phyloP scores from a whole-genome alignment of 2,113 vertebrate genomes.

The Arvicanthis niloticus region DNA sequence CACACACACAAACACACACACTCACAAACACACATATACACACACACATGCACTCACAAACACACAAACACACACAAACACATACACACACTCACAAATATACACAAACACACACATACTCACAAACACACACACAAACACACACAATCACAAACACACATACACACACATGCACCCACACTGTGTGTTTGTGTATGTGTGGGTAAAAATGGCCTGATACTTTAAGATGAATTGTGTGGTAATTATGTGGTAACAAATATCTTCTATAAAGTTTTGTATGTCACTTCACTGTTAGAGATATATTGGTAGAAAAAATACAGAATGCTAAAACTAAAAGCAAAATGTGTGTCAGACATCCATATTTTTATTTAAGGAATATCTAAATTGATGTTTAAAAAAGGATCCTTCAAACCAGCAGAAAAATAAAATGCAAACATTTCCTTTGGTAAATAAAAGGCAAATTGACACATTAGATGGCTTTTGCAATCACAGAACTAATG shows the following conservation, averaged over 20 bases:
- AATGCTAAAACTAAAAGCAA: neutral
- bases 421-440: neutral
- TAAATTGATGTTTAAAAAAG: neutral
- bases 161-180: too few relatives aligned
- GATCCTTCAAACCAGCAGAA: neutral
- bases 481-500: neutral
- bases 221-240: neutral
- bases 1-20: too few relatives aligned
- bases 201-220: neutral
- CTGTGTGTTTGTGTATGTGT: too few relatives aligned
- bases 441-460: neutral
- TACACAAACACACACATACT: too few relatives aligned
- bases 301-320: neutral
- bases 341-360: neutral
- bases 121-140: neutral
- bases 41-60: too few relatives aligned
- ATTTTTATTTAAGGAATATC: neutral
- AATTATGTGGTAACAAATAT: neutral
- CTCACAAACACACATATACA: too few relatives aligned
- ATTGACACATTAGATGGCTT: neutral
- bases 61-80: too few relatives aligned
- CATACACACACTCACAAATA: too few relatives aligned
- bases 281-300: neutral
- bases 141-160: neutral
- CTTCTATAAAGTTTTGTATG: neutral